Evolutionary conservation across 1,140 invertebrate species (phyloP).

Genomic region (Chrysopa pallens): DNA sequence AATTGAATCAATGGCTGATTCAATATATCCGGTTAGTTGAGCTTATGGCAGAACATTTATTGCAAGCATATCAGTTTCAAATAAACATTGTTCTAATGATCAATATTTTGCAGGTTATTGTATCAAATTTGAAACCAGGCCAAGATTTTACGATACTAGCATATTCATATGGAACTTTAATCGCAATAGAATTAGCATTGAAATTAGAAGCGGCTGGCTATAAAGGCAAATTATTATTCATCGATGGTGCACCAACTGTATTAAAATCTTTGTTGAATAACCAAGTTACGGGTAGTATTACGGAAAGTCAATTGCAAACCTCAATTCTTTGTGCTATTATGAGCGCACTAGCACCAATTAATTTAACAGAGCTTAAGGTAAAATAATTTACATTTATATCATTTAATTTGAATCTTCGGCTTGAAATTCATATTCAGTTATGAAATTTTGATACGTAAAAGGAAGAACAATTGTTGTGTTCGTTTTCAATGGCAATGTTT

Average conservation of each 20-base stretch:
- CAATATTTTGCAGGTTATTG: no score
- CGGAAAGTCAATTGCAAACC: slow-evolving; percentile 31
- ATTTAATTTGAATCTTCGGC: no score
- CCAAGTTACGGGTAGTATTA: slow-evolving; percentile 16
- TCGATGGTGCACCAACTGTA: slow-evolving; percentile 38
- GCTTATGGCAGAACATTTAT: not conserved
- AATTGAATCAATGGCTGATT: slow-evolving; percentile 20
- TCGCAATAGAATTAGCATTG: slow-evolving; percentile 32
- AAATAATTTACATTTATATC: no score
- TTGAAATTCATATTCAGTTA: no score
- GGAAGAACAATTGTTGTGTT: no score
- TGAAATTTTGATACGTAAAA: no score
- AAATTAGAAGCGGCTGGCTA: slow-evolving; percentile 35
- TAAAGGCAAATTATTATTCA: slow-evolving; percentile 29
- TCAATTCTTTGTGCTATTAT: slow-evolving; percentile 29
- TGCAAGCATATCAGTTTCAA: not conserved
- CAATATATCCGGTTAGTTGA: slow-evolving; percentile 21
- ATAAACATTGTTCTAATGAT: slow-evolving; percentile 23
- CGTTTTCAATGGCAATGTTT: no score
- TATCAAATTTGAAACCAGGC: slow-evolving; percentile 6
- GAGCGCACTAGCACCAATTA: slow-evolving; percentile 26
- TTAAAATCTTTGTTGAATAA: slow-evolving; percentile 25
- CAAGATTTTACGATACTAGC: slow-evolving; percentile 36
- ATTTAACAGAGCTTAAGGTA: slow-evolving; percentile 32
- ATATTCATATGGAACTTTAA: slow-evolving; percentile 44